Evolutionary conservation across 35 echinoderm and acorn worm species (phyloP).

Genomic region (Stichopus chloronotus): DNA sequence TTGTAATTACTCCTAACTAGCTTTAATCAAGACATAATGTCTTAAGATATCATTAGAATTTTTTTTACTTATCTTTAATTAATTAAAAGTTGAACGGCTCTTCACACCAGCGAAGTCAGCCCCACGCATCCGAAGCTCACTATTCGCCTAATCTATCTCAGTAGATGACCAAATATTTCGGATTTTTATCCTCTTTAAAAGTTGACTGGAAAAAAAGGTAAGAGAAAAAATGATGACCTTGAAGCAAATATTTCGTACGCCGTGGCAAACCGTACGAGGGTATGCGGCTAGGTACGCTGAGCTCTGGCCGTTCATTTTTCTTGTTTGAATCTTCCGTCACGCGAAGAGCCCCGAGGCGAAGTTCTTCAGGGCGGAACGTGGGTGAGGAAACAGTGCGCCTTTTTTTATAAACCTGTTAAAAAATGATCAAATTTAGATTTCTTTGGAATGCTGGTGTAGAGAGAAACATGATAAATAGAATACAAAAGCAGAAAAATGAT

Average conservation of each 20-base stretch:
- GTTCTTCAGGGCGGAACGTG: slow-evolving; percentile 10
- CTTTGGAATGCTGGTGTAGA: slow-evolving; percentile 16
- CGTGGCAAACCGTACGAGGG: neutral
- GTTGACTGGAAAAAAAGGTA: too few species aligned
- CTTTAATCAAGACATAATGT: neutral
- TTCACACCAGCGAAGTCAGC: neutral
- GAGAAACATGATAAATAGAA: slow-evolving; percentile 18
- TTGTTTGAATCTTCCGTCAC: slow-evolving; percentile 13
- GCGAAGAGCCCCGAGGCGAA: neutral
- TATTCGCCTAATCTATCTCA: neutral
- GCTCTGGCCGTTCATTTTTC: neutral
- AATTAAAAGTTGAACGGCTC: neutral
- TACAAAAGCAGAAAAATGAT: slow-evolving; percentile 13
- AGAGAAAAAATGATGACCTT: too few species aligned
- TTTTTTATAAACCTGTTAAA: slow-evolving; percentile 46
- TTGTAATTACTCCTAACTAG: neutral
- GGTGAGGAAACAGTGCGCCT: neutral
- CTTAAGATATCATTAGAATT: neutral
- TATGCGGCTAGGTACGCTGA: neutral
- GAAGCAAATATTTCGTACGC: neutral
- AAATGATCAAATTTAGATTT: slow-evolving; percentile 41
- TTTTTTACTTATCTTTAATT: neutral
- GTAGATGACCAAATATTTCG: neutral
- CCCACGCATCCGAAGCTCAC: neutral
- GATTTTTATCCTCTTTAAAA: too few species aligned